These are phyloP conservation scores for Pelusios castaneus DNA, from an alignment of 2,113 vertebrate genomes.

Conservation along the genomic window DNA sequence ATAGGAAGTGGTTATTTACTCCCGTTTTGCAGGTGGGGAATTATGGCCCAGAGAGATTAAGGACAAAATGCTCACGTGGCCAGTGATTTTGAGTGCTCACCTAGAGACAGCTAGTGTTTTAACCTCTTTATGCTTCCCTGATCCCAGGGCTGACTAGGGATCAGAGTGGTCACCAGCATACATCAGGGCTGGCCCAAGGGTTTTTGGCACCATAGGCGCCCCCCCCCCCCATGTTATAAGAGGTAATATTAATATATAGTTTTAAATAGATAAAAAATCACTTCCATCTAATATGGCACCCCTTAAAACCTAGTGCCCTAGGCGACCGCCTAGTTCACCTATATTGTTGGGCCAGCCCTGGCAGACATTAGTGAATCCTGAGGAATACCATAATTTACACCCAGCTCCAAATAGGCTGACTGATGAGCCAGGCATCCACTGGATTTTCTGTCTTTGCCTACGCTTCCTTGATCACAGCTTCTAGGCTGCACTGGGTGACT, in stretches of 20 bases:
- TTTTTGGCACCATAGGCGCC: too few relatives aligned
- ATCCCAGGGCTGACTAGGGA: background rate
- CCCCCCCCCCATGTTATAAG: too few relatives aligned
- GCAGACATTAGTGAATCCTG: too few relatives aligned
- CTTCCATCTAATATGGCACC: too few relatives aligned
- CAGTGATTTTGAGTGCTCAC: background rate
- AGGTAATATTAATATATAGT: too few relatives aligned
- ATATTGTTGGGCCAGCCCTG: too few relatives aligned
- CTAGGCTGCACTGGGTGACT: conserved; percentile 18
- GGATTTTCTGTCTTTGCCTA: conserved; percentile 30
- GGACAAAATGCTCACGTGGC: background rate
- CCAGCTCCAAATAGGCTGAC: background rate
- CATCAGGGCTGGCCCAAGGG: too few relatives aligned
- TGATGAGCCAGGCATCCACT: conserved; percentile 4
- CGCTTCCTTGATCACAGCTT: conserved; percentile 28
- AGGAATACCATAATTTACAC: background rate
- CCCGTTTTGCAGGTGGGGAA: background rate
- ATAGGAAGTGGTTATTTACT: background rate
- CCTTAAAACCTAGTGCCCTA: too few relatives aligned
- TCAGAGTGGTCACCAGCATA: background rate
- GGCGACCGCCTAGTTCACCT: too few relatives aligned
- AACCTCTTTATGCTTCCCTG: background rate
- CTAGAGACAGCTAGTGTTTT: background rate
- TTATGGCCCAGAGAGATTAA: background rate
- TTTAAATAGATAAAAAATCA: too few relatives aligned